phyloP scores from a whole-genome alignment of 2,888 invertebrate genomes.

The Eupithecia dodoneata region DNA sequence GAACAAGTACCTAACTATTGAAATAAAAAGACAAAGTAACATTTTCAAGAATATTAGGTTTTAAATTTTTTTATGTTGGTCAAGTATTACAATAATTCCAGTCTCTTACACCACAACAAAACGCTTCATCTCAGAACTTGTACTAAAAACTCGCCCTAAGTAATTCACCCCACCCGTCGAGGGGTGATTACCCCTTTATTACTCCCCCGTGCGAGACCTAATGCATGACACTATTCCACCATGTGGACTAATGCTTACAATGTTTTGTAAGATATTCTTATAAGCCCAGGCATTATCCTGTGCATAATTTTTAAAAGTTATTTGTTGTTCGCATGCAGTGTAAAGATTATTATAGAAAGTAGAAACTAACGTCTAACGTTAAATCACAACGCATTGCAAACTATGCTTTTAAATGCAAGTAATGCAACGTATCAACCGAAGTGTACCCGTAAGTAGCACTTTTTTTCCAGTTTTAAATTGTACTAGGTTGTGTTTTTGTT shows the following conservation, averaged over 20 bases:
- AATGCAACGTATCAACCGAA: neutral
- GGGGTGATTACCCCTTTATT: constrained; percentile 81
- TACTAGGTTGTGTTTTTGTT: no score
- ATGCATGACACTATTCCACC: constrained; percentile 79
- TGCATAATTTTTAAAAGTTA: constrained; percentile 13
- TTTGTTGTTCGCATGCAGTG: constrained; percentile 7
- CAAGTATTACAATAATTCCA: no score
- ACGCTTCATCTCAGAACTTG: constrained; percentile 50
- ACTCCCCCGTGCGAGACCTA: constrained; percentile 72
- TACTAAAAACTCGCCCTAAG: constrained; percentile 56
- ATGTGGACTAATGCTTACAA: constrained; percentile 69
- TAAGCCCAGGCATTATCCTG: constrained; percentile 24
- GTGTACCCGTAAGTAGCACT: neutral
- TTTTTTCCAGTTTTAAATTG: neutral
- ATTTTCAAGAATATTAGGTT: neutral
- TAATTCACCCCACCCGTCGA: constrained; percentile 66
- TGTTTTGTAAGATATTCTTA: constrained; percentile 48
- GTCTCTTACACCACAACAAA: no score
- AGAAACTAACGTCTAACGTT: neutral
- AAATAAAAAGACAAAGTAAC: neutral
- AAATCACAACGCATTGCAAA: neutral
- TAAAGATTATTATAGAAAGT: neutral
- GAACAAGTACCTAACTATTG: neutral
- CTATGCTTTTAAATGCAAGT: neutral
- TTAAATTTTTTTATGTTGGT: neutral